phyloP scores from a whole-genome alignment of 2,888 invertebrate genomes.

The Nemapogon koenigi region DNA sequence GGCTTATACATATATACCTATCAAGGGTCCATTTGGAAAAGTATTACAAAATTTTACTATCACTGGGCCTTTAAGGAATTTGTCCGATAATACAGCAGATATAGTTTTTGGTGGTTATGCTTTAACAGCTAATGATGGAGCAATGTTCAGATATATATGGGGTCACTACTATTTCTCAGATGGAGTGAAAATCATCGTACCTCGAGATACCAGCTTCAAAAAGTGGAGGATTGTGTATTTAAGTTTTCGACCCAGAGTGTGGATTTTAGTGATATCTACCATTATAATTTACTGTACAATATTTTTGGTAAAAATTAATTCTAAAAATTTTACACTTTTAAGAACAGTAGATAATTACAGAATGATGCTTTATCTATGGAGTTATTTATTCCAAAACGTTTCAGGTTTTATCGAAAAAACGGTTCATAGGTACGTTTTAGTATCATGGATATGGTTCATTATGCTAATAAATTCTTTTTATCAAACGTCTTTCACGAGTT shows the following conservation, averaged over 20 bases:
- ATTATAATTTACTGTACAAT: not conserved
- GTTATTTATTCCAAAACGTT: constrained; percentile 8
- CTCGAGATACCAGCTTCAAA: constrained; percentile 9
- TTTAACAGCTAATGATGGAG: constrained; percentile 9
- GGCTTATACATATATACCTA: constrained; percentile 10
- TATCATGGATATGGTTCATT: constrained; percentile 14
- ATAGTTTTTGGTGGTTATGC: constrained; percentile 12
- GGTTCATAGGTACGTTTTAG: not conserved
- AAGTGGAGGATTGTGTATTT: constrained; percentile 14
- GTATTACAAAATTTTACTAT: constrained; percentile 13
- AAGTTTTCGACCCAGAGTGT: constrained; percentile 9
- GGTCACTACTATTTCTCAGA: constrained; percentile 13
- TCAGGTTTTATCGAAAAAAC: not conserved
- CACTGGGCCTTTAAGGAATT: constrained; percentile 11
- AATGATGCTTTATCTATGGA: constrained; percentile 6
- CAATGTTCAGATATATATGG: constrained; percentile 11
- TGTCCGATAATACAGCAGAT: constrained; percentile 13
- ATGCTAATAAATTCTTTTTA: constrained; percentile 16
- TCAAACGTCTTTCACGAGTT: constrained; percentile 14
- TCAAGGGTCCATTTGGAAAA: constrained; percentile 10
- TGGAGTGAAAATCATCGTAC: constrained; percentile 8
- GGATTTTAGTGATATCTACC: constrained; percentile 6
- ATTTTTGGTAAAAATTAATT: not conserved
- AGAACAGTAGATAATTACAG: not conserved
- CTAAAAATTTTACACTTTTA: not conserved